Conservation (phyloP, 2,797 vertebrate species). For the Orientallactaga sibirica region DNA sequence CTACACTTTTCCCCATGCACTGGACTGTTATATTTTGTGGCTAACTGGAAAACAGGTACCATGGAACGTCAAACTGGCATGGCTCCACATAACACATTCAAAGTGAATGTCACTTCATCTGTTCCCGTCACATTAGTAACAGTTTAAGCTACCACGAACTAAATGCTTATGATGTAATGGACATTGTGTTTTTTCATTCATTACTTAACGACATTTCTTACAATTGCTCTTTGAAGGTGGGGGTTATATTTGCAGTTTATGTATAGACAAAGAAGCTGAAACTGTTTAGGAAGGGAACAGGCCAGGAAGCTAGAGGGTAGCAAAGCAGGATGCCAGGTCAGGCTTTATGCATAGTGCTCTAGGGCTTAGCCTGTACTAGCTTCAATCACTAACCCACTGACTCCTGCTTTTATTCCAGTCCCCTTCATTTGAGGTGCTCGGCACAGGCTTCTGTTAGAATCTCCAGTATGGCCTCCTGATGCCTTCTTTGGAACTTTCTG, state of each 20-base stretch:
- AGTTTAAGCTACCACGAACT: neutral
- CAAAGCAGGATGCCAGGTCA: neutral
- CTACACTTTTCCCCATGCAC: neutral
- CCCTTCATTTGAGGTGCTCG: neutral
- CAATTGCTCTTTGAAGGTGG: neutral
- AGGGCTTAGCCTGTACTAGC: neutral
- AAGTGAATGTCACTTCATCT: neutral
- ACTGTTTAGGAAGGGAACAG: conserved; percentile 1
- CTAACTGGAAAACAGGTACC: conserved; percentile 2
- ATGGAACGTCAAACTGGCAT: neutral
- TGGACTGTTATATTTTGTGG: neutral
- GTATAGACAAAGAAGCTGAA: conserved; percentile 16
- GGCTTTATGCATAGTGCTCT: neutral
- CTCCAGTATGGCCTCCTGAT: neutral
- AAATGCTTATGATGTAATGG: neutral
- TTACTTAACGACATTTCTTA: conserved; percentile 47
- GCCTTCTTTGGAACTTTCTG: neutral
- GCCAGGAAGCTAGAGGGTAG: neutral
- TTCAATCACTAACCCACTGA: neutral
- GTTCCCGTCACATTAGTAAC: neutral
- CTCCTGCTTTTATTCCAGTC: neutral
- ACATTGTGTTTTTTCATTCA: conserved; percentile 11
- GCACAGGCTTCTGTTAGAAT: neutral
- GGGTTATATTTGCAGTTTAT: conserved; percentile 11
- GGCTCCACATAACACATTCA: neutral